Base-by-base conservation (phyloP, 2,797 vertebrate species). In the Galaxias olidus region DNA sequence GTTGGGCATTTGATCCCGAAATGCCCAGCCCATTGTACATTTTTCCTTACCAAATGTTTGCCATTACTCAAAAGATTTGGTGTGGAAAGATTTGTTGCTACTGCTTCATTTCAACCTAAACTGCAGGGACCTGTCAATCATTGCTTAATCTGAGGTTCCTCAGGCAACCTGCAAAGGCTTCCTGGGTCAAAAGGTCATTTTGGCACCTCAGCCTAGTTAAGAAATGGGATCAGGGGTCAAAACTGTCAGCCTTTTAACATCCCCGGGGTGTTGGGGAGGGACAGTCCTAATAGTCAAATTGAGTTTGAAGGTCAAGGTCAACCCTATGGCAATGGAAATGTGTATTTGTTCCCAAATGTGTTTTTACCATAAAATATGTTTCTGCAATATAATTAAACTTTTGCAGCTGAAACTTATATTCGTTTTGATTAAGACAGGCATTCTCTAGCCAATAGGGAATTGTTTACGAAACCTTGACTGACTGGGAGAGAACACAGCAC, bases 291-390 rank as follows among this genome's bases (percentile, higher is more conserved):
- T 84, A 92, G 89, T 87, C 87, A 92, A 88, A 92, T 90, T 91
- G 89, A 91, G 89, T 91, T 93, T 92, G 91, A 92, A 93, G 92
- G 91, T 93, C 91, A 93, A 91, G 91, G 91, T 92, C 88, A 80
- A 87, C 76, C 84, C 84, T 82, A 82, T 87, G 88, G 87, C 72
- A 71, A 90, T 90, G 88, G 86, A 86, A 90, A 90, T 90, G 88
- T 79, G 81, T 90, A 84, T 90, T 85, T 88, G 73, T 80, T 81
- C 80, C 80, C 74, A 83, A 87, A 84, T 78, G 41, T 61, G 43
- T 73, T 80, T 78, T 84, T 63, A 79, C 17, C 60, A 74, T 60
- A 82, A 75, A 80, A 76, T 71, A 75, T 78, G 79, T 80, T 74
- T 83, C 66, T 68, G 4, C 70, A 54, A 76, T 72, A 75, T 74